A percentile compares a stretch with the other conserved stretches of the same genome.
Evolutionary conservation across 2,888 invertebrate genomes (phyloP).

Genomic region (Eumacrocentrus americanus): DNA sequence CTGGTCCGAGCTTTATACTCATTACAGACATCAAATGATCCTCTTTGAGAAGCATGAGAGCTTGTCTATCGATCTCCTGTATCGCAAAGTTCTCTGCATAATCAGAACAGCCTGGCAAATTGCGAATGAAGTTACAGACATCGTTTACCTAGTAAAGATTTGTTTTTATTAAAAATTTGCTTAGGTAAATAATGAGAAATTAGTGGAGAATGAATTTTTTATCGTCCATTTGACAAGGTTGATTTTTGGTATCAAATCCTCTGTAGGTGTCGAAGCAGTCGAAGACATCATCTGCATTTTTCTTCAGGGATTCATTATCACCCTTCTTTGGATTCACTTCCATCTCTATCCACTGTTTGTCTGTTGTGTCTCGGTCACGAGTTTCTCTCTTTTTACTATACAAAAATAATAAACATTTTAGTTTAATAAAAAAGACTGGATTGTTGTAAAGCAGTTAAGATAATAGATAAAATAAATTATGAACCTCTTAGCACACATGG

Average conservation of each 20-base stretch:
- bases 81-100: constrained; percentile 94
- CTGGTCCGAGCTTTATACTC: constrained; percentile 94
- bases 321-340: constrained; percentile 52
- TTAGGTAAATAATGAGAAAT: too few species aligned
- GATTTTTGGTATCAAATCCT: constrained; percentile 62
- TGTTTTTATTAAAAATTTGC: neutral
- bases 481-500: constrained; percentile 73
- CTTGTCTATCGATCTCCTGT: constrained; percentile 97
- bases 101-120: constrained; percentile 86
- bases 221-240: constrained; percentile 73
- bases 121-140: constrained; percentile 87
- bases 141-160: constrained; percentile 73
- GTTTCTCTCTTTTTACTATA: constrained; percentile 54
- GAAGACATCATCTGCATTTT: constrained; percentile 58
- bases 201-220: constrained; percentile 45
- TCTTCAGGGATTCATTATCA: constrained; percentile 49
- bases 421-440: too few species aligned
- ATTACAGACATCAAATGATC: constrained; percentile 94
- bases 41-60: constrained; percentile 87
- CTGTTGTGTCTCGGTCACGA: constrained; percentile 48
- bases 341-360: constrained; percentile 57
- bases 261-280: constrained; percentile 44
- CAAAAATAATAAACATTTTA: too few species aligned
- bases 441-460: too few species aligned
- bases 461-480: too few species aligned